phyloP scores from a whole-genome alignment of 2,888 invertebrate genomes.

The Chelonus formosanus region DNA sequence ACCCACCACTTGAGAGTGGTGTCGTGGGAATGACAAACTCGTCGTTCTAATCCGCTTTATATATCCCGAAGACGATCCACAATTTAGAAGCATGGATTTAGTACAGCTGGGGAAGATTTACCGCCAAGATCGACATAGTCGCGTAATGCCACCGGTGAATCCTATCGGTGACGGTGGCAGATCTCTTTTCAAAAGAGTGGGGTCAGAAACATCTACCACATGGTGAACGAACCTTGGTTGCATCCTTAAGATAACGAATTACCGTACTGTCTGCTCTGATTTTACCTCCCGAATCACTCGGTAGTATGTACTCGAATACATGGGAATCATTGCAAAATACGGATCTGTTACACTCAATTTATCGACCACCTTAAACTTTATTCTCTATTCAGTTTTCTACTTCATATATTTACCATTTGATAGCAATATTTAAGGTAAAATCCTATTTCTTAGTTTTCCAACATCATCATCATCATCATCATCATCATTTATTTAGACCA shows the following conservation, averaged over 20 bases:
- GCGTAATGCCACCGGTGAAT: slow-evolving; percentile 31
- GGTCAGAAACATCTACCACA: slow-evolving; percentile 25
- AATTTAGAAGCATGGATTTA: slow-evolving; percentile 63
- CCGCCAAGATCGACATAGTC: slow-evolving; percentile 51
- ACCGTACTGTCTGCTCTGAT: slow-evolving; percentile 31
- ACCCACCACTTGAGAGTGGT: slow-evolving; percentile 47
- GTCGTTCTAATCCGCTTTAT: slow-evolving; percentile 58
- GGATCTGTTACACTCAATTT: slow-evolving; percentile 29
- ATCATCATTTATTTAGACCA: no score
- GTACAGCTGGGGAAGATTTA: slow-evolving; percentile 62
- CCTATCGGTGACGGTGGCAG: slow-evolving; percentile 30
- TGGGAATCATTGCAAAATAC: slow-evolving; percentile 31
- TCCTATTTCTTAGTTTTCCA: no score
- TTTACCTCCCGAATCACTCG: slow-evolving; percentile 32
- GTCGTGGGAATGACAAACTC: slow-evolving; percentile 55
- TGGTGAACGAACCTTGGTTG: slow-evolving; percentile 41
- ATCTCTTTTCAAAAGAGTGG: slow-evolving; percentile 16
- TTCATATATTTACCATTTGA: background rate
- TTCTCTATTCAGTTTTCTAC: background rate
- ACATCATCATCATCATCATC: no score
- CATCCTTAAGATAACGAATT: slow-evolving; percentile 45
- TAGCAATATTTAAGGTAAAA: no score
- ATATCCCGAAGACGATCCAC: slow-evolving; percentile 59
- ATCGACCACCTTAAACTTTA: slow-evolving; percentile 17
- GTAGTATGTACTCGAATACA: slow-evolving; percentile 24